These are phyloP conservation scores for Drosophila robusta DNA, from an alignment of 2,888 invertebrate genomes.

Conservation along the genomic window DNA sequence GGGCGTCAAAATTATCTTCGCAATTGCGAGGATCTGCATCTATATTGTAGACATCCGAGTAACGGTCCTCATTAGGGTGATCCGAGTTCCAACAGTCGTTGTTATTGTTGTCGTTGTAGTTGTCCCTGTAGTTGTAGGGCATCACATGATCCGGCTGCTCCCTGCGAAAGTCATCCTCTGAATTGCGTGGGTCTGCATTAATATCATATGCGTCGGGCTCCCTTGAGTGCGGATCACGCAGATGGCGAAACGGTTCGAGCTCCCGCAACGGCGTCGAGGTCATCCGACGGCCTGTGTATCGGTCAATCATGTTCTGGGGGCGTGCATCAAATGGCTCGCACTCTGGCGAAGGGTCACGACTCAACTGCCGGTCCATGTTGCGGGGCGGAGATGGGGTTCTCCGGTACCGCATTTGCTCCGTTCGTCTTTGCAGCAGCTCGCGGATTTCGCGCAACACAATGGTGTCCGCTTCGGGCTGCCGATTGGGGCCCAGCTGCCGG, in stretches of 20 bases:
- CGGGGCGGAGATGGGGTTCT: background rate
- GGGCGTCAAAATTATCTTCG: background rate
- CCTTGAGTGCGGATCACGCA: background rate
- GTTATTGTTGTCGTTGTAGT: background rate
- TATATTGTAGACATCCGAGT: background rate
- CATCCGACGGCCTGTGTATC: background rate
- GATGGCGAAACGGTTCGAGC: fast-evolving
- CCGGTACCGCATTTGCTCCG: no score
- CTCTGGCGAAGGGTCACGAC: background rate
- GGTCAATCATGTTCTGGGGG: no score
- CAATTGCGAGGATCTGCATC: background rate
- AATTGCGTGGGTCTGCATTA: background rate
- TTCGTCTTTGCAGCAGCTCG: background rate
- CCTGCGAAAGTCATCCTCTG: background rate
- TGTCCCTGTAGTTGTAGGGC: background rate
- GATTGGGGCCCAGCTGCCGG: constrained; percentile 1
- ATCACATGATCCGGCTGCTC: background rate
- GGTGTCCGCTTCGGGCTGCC: background rate
- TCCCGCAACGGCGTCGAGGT: constrained; percentile 3
- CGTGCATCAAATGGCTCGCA: background rate
- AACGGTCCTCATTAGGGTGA: no score
- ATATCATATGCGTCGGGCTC: background rate
- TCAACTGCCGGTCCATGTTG: background rate
- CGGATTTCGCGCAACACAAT: constrained; percentile 6
- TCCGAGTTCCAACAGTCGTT: background rate